Conservation (phyloP, 2,113 vertebrate genomes). For the Cyanistes caeruleus region DNA sequence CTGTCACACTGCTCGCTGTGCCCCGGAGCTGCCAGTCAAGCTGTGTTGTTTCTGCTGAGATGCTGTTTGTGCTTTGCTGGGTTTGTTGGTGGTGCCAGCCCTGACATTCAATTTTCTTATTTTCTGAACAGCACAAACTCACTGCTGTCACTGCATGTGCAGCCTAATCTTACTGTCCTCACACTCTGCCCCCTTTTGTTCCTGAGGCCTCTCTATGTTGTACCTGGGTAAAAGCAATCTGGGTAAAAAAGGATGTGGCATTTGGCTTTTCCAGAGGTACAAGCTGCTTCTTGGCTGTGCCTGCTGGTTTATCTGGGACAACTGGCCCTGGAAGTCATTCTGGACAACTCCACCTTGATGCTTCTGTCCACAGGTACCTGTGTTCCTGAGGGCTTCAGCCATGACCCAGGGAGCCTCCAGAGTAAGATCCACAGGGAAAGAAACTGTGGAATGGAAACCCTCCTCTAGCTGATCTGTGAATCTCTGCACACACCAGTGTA, state of each 20-base stretch:
- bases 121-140: background rate
- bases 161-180: background rate
- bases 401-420: background rate
- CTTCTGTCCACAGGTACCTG: background rate
- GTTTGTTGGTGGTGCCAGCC: background rate
- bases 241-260: background rate
- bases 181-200: background rate
- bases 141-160: background rate
- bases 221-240: background rate
- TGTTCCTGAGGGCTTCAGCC: background rate
- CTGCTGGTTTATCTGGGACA: background rate
- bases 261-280: background rate
- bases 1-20: background rate
- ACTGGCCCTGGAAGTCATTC: background rate
- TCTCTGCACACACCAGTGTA: background rate
- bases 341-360: background rate
- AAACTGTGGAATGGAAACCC: background rate
- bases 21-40: background rate
- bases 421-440: background rate
- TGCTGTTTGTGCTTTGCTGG: slow-evolving; percentile 6
- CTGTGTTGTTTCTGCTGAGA: slow-evolving; percentile 33
- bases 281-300: background rate
- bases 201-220: background rate
- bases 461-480: background rate
- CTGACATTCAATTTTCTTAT: background rate